These are phyloP conservation scores for Phylloscopus whistleri DNA, from an alignment of 2,113 vertebrate species.

Conservation along the genomic window DNA sequence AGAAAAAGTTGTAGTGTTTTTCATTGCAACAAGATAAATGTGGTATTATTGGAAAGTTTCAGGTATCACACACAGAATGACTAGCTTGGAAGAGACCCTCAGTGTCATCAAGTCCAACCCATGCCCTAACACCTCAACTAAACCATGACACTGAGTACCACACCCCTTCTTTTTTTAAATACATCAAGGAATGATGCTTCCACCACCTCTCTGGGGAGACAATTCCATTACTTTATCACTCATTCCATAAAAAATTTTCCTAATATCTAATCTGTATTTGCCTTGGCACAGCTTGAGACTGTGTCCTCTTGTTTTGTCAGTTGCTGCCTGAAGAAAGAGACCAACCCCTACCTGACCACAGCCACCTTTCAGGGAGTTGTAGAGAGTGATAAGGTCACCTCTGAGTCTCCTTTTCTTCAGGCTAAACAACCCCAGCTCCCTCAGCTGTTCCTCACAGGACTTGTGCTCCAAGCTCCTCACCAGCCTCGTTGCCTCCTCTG, in stretches of 20 bases:
- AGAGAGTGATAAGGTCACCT: too few species aligned
- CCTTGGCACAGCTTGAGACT: rapidly evolving
- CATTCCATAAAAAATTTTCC: background rate
- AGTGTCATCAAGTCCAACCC: rapidly evolving
- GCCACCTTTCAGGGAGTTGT: too few species aligned
- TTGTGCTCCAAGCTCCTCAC: too few species aligned
- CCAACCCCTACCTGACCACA: too few species aligned
- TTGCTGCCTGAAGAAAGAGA: too few species aligned
- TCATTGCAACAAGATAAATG: background rate
- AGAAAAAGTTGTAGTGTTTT: background rate
- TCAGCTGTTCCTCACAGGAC: too few species aligned
- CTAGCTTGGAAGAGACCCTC: background rate
- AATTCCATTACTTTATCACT: background rate
- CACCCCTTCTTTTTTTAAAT: background rate
- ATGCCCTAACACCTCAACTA: background rate
- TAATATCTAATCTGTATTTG: background rate
- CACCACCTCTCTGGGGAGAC: background rate
- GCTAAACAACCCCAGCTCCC: too few species aligned
- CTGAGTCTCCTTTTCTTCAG: too few species aligned
- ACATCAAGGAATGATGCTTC: too few species aligned
- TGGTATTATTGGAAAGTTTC: background rate
- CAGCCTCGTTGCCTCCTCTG: too few species aligned
- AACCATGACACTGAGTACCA: too few species aligned
- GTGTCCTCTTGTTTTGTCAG: too few species aligned
- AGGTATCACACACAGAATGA: background rate